Evolutionary conservation across 2,113 vertebrate genomes (phyloP), one percentile per base, ranked within the genome.

Genomic region (Dipodomys ordii): DNA sequence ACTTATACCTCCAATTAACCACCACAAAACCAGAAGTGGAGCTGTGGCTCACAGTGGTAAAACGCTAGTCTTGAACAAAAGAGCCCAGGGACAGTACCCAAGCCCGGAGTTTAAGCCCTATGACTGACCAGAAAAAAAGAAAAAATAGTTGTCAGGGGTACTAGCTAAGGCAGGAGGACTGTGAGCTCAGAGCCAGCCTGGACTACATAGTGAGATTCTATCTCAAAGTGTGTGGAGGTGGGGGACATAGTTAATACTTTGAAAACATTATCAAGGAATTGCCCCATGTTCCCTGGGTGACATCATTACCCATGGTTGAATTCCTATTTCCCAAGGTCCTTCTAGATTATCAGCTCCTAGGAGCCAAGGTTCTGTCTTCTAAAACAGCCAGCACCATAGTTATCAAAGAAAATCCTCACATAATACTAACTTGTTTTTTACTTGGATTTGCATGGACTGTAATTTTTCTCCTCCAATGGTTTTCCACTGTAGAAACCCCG

Each of bases 401-500:
- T 92, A 20, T 30, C 25, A 23, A 20, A 0, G 74, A 28, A 91
- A 74, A 69, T 15, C n/a, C 9, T 39, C 69, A 93, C 35, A 71
- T 89, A 4, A 73, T 84, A 18, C 27, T 32, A 86, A 32, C 94
- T 25, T 6, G 0, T 74, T 30, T 74, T 32, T 57, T 28, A 84
- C 82, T 88, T 82, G 9, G 44, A n/a, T 35, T 73, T 69, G 15
- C 22, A 0, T 84, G 53, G 10, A 49, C 23, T 69, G 0, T 85
- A 16, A 53, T 46, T 16, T 49, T 53, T 22, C 71, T 12, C 62
- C 57, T 74, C 19, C 30, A 0, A 20, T 82, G 77, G n/a, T n/a
- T 97, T 95, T 65, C 83, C 0, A 20, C 98, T 98, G 96, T 98
- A 99, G 98, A 99, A 99, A 88, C 99, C 99, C 89, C 98, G 99